Evolutionary conservation across 1,140 invertebrate genomes (phyloP).

Genomic region (Pachyrhynchus sulphureomaculatus): DNA sequence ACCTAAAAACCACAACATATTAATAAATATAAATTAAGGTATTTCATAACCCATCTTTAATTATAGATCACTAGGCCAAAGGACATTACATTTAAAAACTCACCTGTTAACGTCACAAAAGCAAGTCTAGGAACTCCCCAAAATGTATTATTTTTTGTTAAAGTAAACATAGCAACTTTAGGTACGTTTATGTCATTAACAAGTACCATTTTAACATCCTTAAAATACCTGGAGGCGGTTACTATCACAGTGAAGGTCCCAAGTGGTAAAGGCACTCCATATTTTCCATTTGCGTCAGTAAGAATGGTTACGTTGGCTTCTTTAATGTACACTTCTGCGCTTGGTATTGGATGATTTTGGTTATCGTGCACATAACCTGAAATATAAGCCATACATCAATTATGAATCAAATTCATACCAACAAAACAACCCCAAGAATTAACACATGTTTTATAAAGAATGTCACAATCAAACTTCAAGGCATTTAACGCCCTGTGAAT

Average conservation of each 20-base stretch:
- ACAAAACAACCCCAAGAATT: too few relatives aligned
- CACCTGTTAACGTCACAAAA: conserved; percentile 73
- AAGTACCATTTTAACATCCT: conserved; percentile 56
- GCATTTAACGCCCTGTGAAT: too few relatives aligned
- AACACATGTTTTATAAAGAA: too few relatives aligned
- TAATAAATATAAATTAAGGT: not conserved
- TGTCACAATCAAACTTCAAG: too few relatives aligned
- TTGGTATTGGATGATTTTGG: conserved; percentile 59
- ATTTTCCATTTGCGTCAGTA: conserved; percentile 60
- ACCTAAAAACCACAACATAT: conserved; percentile 44
- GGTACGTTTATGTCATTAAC: conserved; percentile 52
- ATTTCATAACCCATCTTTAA: too few relatives aligned
- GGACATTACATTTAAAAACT: conserved; percentile 9
- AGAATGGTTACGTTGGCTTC: conserved; percentile 50
- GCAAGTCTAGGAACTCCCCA: conserved; percentile 70
- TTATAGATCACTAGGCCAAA: too few relatives aligned
- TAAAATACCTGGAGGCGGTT: conserved; percentile 58
- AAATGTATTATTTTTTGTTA: conserved; percentile 65
- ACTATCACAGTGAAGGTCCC: conserved; percentile 60
- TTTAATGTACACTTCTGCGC: conserved; percentile 58
- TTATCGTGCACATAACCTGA: conserved; percentile 60
- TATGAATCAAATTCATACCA: too few relatives aligned
- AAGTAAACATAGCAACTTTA: conserved; percentile 63
- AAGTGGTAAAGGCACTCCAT: conserved; percentile 57
- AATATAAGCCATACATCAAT: conserved; percentile 38